Base-by-base conservation (phyloP, 2,113 vertebrate species). In the Pollachius pollachius region DNA sequence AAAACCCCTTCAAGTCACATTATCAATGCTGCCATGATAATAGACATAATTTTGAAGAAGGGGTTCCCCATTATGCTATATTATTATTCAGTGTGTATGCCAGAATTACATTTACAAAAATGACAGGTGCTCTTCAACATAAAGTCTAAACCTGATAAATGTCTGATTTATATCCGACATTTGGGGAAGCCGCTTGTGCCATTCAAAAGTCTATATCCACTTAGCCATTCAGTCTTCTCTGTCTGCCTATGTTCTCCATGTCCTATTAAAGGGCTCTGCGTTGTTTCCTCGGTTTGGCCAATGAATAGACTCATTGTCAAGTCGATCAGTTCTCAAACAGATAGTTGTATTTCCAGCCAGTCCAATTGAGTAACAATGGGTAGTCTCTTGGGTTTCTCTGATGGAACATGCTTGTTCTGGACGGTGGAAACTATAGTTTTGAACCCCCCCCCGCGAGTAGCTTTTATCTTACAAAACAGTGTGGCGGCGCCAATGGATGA, bases 331-430 rank as follows among this genome's bases (percentile, higher is more conserved):
- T 70, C 70, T 70, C 25, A 74, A 52, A 69, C 63, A 72, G 71
- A 68, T 58, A 79, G 76, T 85, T 86, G 81, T 84, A 83, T 88
- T 88, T 87, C 80, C 70, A 79, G 83, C 74, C 60, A 15, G 62
- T 73, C n/a, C n/a, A 73, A 79, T 54, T 52, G 81, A 82, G 77
- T 84, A 79, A 79, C 81, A 81, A 82, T 66, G 59, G 54, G 80
- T 52, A 80, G 63, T 75, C 13, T 11, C 77, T 81, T 79, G 62
- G 66, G 62, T 85, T 80, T 74, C 11, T 65, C 58, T 68, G 71
- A 70, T 15, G 69, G 64, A 73, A 83, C 72, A 67, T 21, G 30
- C 74, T 74, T 62, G 19, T 70, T 68, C 23, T 72, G 18, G 66
- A 79, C 6, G 0, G 15, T 64, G 21, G 62, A 12, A 63, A 59